phyloP scores from a whole-genome alignment of 2,888 invertebrate species.

The Loripinus fragilis region DNA sequence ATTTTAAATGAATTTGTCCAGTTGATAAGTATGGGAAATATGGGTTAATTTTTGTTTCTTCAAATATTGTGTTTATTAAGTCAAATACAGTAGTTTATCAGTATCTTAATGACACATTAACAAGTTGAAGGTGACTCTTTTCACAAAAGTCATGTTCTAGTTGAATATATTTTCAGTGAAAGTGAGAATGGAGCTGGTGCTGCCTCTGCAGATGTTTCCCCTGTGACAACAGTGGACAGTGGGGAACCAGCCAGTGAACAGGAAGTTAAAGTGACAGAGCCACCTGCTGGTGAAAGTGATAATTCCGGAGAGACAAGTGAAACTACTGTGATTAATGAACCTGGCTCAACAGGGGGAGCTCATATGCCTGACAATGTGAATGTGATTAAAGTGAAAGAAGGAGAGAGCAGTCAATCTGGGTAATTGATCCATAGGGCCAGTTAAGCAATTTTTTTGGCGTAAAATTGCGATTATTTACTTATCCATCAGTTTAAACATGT shows the following conservation, averaged over 20 bases:
- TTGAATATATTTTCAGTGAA: conserved; percentile 1
- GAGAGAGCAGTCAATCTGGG: neutral
- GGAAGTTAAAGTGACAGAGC: conserved; percentile 6
- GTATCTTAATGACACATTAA: too few relatives aligned
- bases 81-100: too few relatives aligned
- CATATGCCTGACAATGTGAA: conserved; percentile 54
- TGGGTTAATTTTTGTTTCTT: too few relatives aligned
- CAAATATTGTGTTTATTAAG: too few relatives aligned
- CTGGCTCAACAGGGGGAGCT: conserved; percentile 37
- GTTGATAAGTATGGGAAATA: too few relatives aligned
- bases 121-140: too few relatives aligned
- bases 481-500: too few relatives aligned
- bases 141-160: too few relatives aligned
- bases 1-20: too few relatives aligned
- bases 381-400: conserved; percentile 1
- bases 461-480: too few relatives aligned
- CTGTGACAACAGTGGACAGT: neutral
- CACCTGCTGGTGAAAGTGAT: conserved; percentile 9
- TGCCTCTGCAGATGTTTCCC: conserved; percentile 14
- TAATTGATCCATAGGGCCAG: neutral
- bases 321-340: conserved; percentile 32
- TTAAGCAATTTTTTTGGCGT: too few relatives aligned
- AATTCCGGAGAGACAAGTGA: conserved; percentile 38
- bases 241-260: conserved; percentile 18
- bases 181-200: conserved; percentile 23